A percentile compares a stretch with the other conserved stretches of the same genome.
Evolutionary conservation across 2,888 invertebrate genomes (phyloP).

Genomic region (Lagria hirta): DNA sequence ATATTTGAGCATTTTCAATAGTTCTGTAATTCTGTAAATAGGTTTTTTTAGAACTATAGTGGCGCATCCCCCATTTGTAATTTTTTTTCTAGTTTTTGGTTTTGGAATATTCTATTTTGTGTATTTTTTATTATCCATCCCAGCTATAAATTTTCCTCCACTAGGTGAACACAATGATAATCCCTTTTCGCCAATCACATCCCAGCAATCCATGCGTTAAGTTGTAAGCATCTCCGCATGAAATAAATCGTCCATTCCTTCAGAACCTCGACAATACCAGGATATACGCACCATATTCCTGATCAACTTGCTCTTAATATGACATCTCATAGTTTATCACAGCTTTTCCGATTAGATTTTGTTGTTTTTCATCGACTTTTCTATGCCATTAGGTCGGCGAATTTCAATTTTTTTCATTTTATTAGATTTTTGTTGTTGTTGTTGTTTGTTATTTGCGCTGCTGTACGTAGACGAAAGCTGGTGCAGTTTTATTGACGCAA

Average conservation of each 20-base stretch:
- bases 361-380: constrained; percentile 42
- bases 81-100: too few species aligned
- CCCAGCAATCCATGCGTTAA: constrained; percentile 14
- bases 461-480: constrained; percentile 21
- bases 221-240: constrained; percentile 4
- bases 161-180: too few species aligned
- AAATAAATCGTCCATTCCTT: constrained; percentile 6
- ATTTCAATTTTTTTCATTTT: constrained; percentile 3
- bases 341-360: constrained; percentile 43
- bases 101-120: too few species aligned
- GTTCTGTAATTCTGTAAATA: too few species aligned
- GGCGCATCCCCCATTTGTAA: too few species aligned
- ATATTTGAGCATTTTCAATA: too few species aligned
- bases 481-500: constrained; percentile 37
- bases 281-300: constrained; percentile 51
- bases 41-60: too few species aligned
- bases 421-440: constrained; percentile 12
- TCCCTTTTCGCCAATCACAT: too few species aligned
- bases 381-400: constrained; percentile 27
- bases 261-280: constrained; percentile 18
- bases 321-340: constrained; percentile 50
- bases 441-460: constrained; percentile 6
- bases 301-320: constrained; percentile 48
- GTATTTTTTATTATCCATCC: too few species aligned
- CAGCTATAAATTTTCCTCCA: too few species aligned